These are phyloP conservation scores for Melanotaenia parkinsoni DNA, from an alignment of 2,797 vertebrate species.

Conservation along the genomic window DNA sequence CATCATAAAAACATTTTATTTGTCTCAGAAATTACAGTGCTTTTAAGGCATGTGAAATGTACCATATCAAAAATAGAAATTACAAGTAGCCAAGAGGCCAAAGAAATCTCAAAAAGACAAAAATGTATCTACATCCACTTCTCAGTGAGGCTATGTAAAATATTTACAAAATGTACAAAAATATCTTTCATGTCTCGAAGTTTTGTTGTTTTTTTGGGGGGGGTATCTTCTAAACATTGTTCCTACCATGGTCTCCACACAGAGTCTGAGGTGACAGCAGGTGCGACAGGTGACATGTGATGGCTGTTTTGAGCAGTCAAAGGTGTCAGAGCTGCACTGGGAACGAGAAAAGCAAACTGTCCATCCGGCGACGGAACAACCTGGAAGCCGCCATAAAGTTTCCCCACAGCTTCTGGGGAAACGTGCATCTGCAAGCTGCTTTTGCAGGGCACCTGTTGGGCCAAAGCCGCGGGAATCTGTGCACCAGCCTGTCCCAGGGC, in stretches of 20 bases:
- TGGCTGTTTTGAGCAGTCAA: slow-evolving; percentile 62
- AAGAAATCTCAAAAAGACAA: slow-evolving; percentile 37
- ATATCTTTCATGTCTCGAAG: slow-evolving; percentile 38
- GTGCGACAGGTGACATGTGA: slow-evolving; percentile 79
- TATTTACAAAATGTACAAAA: slow-evolving; percentile 82
- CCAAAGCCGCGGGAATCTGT: slow-evolving; percentile 42
- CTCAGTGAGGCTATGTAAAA: slow-evolving; percentile 72
- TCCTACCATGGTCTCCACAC: slow-evolving; percentile 96
- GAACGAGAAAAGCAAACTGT: slow-evolving; percentile 93
- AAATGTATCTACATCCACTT: slow-evolving; percentile 80
- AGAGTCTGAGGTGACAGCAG: slow-evolving; percentile 85
- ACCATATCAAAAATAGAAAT: slow-evolving; percentile 60
- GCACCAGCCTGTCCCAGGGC: slow-evolving; percentile 64
- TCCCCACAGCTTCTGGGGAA: slow-evolving; percentile 76
- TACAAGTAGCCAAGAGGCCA: slow-evolving; percentile 27
- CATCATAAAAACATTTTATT: slow-evolving; percentile 76
- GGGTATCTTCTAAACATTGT: not conserved
- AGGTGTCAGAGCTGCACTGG: slow-evolving; percentile 86
- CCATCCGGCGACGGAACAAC: slow-evolving; percentile 89
- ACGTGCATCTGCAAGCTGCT: slow-evolving; percentile 53
- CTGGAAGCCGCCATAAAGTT: slow-evolving; percentile 89
- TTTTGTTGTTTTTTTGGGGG: not conserved
- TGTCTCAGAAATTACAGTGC: slow-evolving; percentile 78
- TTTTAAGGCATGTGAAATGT: slow-evolving; percentile 71
- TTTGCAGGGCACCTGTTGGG: slow-evolving; percentile 82